Base-by-base conservation (phyloP, 2,797 vertebrate species). In the Clarias laeviceps region DNA sequence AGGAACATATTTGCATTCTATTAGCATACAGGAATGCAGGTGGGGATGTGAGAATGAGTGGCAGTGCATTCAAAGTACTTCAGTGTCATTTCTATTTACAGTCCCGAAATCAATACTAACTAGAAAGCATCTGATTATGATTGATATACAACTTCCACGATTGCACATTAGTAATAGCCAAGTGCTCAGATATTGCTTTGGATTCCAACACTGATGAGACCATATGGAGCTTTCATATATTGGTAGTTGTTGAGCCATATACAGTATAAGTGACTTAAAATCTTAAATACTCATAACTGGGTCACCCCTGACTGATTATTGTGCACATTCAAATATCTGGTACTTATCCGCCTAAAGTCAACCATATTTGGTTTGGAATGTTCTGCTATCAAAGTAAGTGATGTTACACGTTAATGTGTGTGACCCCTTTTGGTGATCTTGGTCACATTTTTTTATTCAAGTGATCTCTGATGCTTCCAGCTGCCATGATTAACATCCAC, bases 1-100 rank as follows among this genome's bases (percentile, higher is more conserved):
- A 85, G 40, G 66, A 66, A 65, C 61, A 77, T 57, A 79, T 72
- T 79, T 78, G 83, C 83, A 84, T 74, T 84, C 64, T 22, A 32
- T 78, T 70, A 59, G 65, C 37, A 77, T 78, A 59, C 56, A 56
- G 65, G 79, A 62, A 84, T 69, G 74, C 74, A 79, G 18, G 29
- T 68, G 62, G 56, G 2, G 11, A 78, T 84, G 62, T 56, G 62
- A 9, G 4, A 68, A 57, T 62, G 57, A 73, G 82, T 57, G 82
- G 24, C 69, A 72, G 32, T 73, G 54, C 54, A 40, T 82, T 59
- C 54, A 57, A 61, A 57, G 32, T 45, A 59, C 22, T 22, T 64
- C 34, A 20, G 14, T 2, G 34, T 40, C 76, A 62, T 40, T 37
- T 34, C 17, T 76, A 61, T 78, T 61, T 61, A 37, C 76, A 80